Evolutionary conservation across 2,888 invertebrate species (phyloP).

Genomic region (Dasypogon diadema): DNA sequence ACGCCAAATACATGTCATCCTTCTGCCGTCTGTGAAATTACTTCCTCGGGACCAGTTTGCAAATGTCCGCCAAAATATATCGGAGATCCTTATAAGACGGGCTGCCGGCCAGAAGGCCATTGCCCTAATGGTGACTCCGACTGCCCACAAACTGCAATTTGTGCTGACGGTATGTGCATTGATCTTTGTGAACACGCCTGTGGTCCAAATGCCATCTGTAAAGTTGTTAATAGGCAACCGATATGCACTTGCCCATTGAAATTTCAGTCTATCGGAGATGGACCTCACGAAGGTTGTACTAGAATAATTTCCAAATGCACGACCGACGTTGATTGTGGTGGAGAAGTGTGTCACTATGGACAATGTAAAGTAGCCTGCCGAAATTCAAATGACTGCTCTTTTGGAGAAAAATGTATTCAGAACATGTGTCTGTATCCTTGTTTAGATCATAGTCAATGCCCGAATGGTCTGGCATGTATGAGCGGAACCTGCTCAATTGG

Average conservation of each 20-base stretch:
- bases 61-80: constrained; percentile 81
- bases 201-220: constrained; percentile 84
- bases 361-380: constrained; percentile 88
- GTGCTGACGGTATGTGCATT: constrained; percentile 78
- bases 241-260: constrained; percentile 83
- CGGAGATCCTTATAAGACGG: constrained; percentile 80
- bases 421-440: constrained; percentile 86
- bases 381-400: constrained; percentile 81
- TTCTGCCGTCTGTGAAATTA: constrained; percentile 82
- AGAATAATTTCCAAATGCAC: constrained; percentile 76
- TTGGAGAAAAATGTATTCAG: constrained; percentile 82
- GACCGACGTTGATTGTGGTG: constrained; percentile 81
- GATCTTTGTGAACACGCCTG: constrained; percentile 88
- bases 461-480: constrained; percentile 82
- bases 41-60: constrained; percentile 78
- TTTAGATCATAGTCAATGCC: constrained; percentile 84
- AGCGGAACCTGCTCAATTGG: constrained; percentile 84
- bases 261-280: constrained; percentile 77
- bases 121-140: constrained; percentile 80
- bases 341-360: constrained; percentile 82
- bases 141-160: constrained; percentile 81
- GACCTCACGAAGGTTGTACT: constrained; percentile 78
- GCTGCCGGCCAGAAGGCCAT: constrained; percentile 83
- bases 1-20: constrained; percentile 84
- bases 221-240: constrained; percentile 80